phyloP scores from a whole-genome alignment of 2,888 invertebrate species.

The Drosophila borborema region DNA sequence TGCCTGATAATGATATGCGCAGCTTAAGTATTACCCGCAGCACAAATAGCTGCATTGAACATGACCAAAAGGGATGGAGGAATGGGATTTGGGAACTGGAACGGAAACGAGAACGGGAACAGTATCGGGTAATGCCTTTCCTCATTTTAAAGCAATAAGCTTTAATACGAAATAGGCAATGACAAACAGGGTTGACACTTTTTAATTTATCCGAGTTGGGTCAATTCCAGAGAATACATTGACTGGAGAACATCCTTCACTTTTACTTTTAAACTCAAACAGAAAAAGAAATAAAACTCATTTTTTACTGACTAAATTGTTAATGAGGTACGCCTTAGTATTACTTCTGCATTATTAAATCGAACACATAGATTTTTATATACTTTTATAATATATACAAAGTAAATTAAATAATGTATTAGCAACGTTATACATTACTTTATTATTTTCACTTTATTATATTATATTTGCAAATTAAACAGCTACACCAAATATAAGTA shows the following conservation, averaged over 20 bases:
- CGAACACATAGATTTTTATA: too few relatives aligned
- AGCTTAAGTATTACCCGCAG: conserved; percentile 50
- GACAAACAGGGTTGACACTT: conserved; percentile 38
- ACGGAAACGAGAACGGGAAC: background rate
- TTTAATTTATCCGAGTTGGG: conserved; percentile 13
- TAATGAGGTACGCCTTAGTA: background rate
- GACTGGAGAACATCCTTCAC: background rate
- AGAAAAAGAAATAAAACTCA: background rate
- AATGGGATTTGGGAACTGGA: background rate
- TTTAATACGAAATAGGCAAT: conserved; percentile 40
- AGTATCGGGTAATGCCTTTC: conserved; percentile 11
- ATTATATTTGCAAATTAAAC: too few relatives aligned
- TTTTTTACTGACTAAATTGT: background rate
- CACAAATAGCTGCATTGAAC: conserved; percentile 29
- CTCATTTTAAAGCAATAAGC: conserved; percentile 57
- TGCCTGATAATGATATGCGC: conserved; percentile 57
- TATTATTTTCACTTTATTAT: too few relatives aligned
- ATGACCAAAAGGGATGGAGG: background rate
- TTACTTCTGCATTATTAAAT: too few relatives aligned
- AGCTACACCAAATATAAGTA: background rate
- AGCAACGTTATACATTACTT: too few relatives aligned
- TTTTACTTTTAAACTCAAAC: background rate
- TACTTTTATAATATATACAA: too few relatives aligned
- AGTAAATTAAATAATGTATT: background rate
- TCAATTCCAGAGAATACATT: background rate